A percentile compares a stretch with the other conserved stretches of the same genome.
These are phyloP conservation scores for Egretta garzetta DNA, from an alignment of 2,113 vertebrate species.

Conservation along the genomic window DNA sequence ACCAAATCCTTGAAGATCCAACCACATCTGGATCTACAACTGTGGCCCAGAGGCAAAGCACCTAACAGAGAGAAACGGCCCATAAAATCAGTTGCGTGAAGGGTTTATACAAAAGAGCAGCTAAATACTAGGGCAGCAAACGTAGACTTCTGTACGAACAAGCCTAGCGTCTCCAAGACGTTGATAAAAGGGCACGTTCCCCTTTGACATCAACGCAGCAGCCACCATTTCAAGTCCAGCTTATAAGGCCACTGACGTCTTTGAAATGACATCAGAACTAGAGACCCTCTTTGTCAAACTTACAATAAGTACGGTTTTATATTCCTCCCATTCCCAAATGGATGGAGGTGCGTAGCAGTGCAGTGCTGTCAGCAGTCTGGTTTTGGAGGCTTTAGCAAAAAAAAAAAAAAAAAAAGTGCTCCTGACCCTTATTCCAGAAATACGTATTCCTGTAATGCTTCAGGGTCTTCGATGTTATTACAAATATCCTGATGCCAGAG, in stretches of 20 bases:
- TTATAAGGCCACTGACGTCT: background rate
- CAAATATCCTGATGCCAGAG: slow-evolving; percentile 69
- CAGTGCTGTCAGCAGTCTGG: background rate
- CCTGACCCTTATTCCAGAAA: background rate
- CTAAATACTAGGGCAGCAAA: background rate
- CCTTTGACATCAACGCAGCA: slow-evolving; percentile 40
- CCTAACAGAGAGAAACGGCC: background rate
- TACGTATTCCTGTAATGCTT: background rate
- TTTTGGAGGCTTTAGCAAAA: background rate
- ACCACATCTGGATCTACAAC: background rate
- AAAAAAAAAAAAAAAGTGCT: background rate
- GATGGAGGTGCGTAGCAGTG: fast-evolving
- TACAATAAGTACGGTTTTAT: background rate
- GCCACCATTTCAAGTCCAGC: slow-evolving; percentile 7
- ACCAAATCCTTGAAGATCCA: background rate
- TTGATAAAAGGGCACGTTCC: background rate
- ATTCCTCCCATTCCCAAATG: background rate
- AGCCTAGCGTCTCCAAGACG: background rate
- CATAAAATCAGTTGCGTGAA: background rate
- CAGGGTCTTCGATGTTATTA: background rate
- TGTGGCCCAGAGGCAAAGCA: background rate
- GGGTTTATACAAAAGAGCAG: background rate
- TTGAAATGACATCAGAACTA: background rate
- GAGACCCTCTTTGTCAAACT: background rate
- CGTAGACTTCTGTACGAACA: background rate